These are phyloP conservation scores for Dasyprocta punctata DNA, from an alignment of 2,113 vertebrate genomes.

Conservation along the genomic window DNA sequence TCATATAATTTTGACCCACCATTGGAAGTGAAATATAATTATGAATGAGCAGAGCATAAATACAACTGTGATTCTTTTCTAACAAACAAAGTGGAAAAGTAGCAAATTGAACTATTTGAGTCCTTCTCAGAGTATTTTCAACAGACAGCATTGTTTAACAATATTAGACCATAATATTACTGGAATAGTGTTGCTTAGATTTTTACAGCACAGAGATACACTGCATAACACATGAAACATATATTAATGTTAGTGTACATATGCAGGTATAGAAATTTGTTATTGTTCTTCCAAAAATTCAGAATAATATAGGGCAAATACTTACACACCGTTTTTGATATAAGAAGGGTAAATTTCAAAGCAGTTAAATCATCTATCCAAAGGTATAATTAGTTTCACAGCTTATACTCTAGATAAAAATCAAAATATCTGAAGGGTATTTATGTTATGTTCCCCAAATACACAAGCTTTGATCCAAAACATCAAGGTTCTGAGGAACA, in stretches of 20 bases:
- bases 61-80: background rate
- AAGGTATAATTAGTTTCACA: background rate
- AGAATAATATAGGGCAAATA: background rate
- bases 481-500: background rate
- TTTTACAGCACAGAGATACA: background rate
- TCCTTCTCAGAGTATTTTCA: background rate
- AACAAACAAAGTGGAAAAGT: background rate
- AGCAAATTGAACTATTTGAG: background rate
- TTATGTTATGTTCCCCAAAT: background rate
- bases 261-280: rapidly evolving
- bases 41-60: too few relatives aligned
- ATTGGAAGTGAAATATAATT: background rate
- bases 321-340: rapidly evolving
- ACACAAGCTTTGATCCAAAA: background rate
- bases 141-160: background rate
- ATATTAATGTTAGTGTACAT: too few relatives aligned
- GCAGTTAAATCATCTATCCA: rapidly evolving
- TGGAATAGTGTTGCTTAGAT: background rate
- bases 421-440: background rate
- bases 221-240: too few relatives aligned
- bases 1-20: background rate
- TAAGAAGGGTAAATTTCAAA: background rate
- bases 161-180: background rate
- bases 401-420: background rate
- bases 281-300: background rate